Conservation (phyloP, 2,113 vertebrate genomes). For the Paradoxurus hermaphroditus region DNA sequence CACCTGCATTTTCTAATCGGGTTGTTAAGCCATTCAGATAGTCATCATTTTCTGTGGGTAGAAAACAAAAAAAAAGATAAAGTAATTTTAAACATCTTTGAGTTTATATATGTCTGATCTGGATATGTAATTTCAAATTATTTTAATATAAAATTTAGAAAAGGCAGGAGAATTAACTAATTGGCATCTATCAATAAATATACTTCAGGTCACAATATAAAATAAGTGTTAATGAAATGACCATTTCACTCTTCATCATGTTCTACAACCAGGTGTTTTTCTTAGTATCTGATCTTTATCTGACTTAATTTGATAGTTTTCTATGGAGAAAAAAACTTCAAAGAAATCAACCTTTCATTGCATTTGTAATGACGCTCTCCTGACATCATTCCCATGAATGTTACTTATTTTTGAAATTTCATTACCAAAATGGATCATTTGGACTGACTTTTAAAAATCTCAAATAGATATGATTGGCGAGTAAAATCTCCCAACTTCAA, state of each 20-base stretch:
- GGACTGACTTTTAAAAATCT: background rate
- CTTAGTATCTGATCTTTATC: background rate
- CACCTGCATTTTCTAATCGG: constrained; percentile 88
- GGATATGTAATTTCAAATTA: background rate
- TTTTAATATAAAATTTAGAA: background rate
- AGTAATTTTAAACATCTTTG: background rate
- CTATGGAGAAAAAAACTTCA: background rate
- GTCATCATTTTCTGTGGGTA: constrained; percentile 85
- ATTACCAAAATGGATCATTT: background rate
- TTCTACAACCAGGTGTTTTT: background rate
- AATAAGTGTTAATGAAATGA: background rate
- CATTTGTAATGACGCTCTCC: background rate
- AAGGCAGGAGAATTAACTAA: background rate
- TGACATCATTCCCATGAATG: background rate
- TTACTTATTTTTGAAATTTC: background rate
- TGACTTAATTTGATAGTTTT: background rate
- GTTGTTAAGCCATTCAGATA: constrained; percentile 84
- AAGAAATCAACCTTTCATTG: background rate
- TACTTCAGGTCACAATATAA: background rate
- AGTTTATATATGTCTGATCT: background rate
- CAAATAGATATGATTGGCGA: background rate
- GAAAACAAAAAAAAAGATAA: background rate
- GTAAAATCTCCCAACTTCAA: background rate
- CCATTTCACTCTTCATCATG: background rate
- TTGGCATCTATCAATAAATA: background rate